Evolutionary conservation across 2,888 invertebrate genomes (phyloP).

Genomic region (Trilocha varians): DNA sequence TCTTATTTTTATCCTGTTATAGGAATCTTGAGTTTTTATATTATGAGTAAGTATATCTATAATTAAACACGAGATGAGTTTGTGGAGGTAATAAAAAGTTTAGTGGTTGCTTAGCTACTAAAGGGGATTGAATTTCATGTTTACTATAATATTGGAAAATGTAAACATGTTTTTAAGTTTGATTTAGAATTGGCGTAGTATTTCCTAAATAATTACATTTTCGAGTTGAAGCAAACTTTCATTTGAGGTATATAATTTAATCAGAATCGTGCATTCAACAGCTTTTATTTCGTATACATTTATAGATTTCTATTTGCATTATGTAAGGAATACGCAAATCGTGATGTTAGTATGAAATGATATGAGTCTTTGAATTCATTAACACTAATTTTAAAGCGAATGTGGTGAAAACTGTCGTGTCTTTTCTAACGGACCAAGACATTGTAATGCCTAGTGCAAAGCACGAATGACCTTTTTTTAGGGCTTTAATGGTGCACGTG

Average conservation of each 20-base stretch:
- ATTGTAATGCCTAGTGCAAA: slow-evolving; percentile 15
- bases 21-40: slow-evolving; percentile 10
- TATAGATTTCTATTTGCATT: too few species aligned
- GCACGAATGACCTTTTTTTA: slow-evolving; percentile 57
- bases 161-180: slow-evolving; percentile 17
- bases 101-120: slow-evolving; percentile 34
- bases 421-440: not conserved
- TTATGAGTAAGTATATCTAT: slow-evolving; percentile 15
- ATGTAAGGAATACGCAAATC: too few species aligned
- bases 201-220: too few species aligned
- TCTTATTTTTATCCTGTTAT: not conserved
- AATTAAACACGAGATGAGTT: slow-evolving; percentile 13
- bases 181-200: too few species aligned
- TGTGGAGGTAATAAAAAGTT: slow-evolving; percentile 31
- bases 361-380: not conserved
- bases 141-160: slow-evolving; percentile 34
- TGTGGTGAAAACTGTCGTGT: not conserved
- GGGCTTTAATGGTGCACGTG: slow-evolving; percentile 50
- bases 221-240: too few species aligned
- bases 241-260: too few species aligned
- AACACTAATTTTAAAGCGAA: not conserved
- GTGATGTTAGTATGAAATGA: not conserved
- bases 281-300: too few species aligned
- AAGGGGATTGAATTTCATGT: slow-evolving; percentile 45
- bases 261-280: too few species aligned